These are phyloP conservation scores for Entomobrya multifasciata DNA, from an alignment of 2,888 invertebrate genomes.

Conservation along the genomic window DNA sequence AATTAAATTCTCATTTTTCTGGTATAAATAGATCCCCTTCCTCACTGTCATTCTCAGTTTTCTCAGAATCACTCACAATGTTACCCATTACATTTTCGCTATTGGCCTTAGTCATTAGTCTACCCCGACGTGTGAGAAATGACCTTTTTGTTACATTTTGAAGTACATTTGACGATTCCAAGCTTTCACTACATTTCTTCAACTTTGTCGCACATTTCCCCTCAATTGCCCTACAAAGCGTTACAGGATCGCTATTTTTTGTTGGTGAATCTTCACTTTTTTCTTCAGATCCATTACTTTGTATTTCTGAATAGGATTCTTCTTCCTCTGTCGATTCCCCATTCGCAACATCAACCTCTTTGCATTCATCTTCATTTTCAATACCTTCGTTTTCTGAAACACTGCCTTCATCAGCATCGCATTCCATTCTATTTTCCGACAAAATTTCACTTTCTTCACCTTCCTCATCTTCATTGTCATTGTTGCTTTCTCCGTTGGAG, in stretches of 20 bases:
- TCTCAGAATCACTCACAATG: conserved; percentile 10
- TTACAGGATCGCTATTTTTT: neutral
- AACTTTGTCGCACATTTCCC: neutral
- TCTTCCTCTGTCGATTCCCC: neutral
- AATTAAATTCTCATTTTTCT: neutral
- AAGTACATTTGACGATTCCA: too few relatives aligned
- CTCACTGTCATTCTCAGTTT: conserved; percentile 34
- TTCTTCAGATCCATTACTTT: neutral
- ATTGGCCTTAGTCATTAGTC: neutral
- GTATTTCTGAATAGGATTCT: neutral
- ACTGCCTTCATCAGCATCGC: neutral
- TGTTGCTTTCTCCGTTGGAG: conserved; percentile 6
- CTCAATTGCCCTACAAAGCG: neutral
- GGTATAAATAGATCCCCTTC: conserved; percentile 25
- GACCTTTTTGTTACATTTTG: conserved; percentile 32
- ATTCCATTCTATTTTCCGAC: neutral
- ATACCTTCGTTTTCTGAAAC: neutral
- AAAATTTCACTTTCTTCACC: conserved; percentile 36
- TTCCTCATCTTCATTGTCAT: conserved; percentile 5
- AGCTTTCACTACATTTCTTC: neutral
- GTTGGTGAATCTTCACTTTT: neutral
- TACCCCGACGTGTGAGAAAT: conserved; percentile 14
- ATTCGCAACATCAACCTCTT: neutral
- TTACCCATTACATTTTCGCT: conserved; percentile 43
- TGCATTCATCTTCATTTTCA: neutral